phyloP scores from a whole-genome alignment of 1,140 invertebrate genomes.

The Ectropis grisescens region DNA sequence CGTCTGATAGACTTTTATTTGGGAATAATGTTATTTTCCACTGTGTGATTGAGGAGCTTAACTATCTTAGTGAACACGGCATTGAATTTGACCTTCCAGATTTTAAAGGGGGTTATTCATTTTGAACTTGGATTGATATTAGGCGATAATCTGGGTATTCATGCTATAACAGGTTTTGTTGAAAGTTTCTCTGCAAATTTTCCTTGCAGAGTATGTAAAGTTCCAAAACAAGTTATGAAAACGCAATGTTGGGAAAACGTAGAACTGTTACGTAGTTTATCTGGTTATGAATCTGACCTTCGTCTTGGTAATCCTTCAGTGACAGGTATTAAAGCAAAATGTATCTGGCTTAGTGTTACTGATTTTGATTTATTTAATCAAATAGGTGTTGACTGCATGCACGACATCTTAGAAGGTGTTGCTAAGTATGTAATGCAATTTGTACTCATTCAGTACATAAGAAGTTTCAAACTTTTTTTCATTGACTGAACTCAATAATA shows the following conservation, averaged over 20 bases:
- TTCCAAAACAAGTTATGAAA: too few species aligned
- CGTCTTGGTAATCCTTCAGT: too few species aligned
- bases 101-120: slow-evolving; percentile 1
- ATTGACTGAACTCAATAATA: slow-evolving; percentile 5
- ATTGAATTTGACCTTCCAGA: background rate
- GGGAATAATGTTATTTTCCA: slow-evolving; percentile 13
- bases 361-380: slow-evolving; percentile 25
- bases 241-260: too few species aligned
- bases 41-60: slow-evolving; percentile 6
- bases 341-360: slow-evolving; percentile 30
- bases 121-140: slow-evolving; percentile 16
- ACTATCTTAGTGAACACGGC: background rate
- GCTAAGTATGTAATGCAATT: slow-evolving; percentile 33
- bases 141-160: slow-evolving; percentile 20
- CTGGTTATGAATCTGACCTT: too few species aligned
- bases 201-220: too few species aligned
- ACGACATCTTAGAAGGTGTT: slow-evolving; percentile 49
- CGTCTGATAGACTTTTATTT: background rate
- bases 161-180: too few species aligned
- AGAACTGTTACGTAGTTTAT: too few species aligned
- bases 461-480: slow-evolving; percentile 8
- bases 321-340: slow-evolving; percentile 35
- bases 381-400: slow-evolving; percentile 39
- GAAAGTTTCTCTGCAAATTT: too few species aligned
- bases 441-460: slow-evolving; percentile 30